Evolutionary conservation across 2,888 invertebrate species (phyloP).

Genomic region (Eupithecia insigniata): DNA sequence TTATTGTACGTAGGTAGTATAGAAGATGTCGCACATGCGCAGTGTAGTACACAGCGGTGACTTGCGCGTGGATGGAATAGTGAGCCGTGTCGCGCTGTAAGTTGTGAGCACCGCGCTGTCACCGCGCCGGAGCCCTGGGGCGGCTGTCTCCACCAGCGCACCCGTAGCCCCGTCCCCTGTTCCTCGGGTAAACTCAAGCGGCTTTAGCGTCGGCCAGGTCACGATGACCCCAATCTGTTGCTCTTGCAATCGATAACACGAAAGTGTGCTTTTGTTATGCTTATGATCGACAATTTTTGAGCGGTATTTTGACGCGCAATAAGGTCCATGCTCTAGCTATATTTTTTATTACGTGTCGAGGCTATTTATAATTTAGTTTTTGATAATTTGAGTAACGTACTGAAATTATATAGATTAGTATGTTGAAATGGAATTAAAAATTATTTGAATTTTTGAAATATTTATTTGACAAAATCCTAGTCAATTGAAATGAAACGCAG

Average conservation of each 20-base stretch:
- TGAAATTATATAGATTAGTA: too few species aligned
- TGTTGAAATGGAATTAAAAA: too few species aligned
- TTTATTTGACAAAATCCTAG: too few species aligned
- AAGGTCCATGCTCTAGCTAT: not conserved
- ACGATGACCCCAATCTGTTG: slow-evolving; percentile 58
- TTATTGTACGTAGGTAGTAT: too few species aligned
- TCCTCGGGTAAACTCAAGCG: not conserved
- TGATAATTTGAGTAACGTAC: too few species aligned
- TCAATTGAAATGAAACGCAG: too few species aligned
- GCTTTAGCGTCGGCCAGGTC: not conserved
- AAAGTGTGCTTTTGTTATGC: slow-evolving; percentile 64
- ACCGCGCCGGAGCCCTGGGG: slow-evolving; percentile 1
- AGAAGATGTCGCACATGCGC: slow-evolving; percentile 2
- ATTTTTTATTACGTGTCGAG: too few species aligned
- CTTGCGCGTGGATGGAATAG: not conserved
- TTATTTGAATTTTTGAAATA: too few species aligned
- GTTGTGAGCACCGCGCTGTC: slow-evolving; percentile 9
- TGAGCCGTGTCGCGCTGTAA: slow-evolving; percentile 2
- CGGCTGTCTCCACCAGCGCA: not conserved
- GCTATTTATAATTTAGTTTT: too few species aligned
- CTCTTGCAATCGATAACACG: slow-evolving; percentile 61
- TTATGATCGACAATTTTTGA: slow-evolving; percentile 51
- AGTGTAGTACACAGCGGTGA: not conserved
- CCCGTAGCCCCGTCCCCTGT: not conserved
- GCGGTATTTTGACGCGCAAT: slow-evolving; percentile 44